Evolutionary conservation across 2,888 invertebrate genomes (phyloP).

Genomic region (Mayetiola destructor): DNA sequence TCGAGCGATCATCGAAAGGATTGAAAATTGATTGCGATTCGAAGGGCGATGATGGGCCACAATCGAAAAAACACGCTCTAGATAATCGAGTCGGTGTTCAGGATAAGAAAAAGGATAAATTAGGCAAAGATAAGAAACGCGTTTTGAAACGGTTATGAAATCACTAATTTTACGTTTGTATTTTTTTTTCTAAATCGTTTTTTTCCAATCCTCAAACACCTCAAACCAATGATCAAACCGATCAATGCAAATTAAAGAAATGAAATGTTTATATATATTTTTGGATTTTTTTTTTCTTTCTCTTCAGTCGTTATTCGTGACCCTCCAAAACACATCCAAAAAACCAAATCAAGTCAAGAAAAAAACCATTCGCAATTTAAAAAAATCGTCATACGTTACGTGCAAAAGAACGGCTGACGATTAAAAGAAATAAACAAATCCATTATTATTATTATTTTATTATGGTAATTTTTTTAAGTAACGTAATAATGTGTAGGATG

Average conservation of each 20-base stretch:
- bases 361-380: too few species aligned
- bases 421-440: too few species aligned
- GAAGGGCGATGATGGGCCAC: conserved; percentile 44
- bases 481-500: too few species aligned
- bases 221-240: not conserved
- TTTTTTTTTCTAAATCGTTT: too few species aligned
- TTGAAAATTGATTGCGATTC: conserved; percentile 3
- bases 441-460: too few species aligned
- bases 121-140: conserved; percentile 70
- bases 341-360: too few species aligned
- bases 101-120: conserved; percentile 50
- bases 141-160: conserved; percentile 72
- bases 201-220: too few species aligned
- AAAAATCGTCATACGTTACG: too few species aligned
- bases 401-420: too few species aligned
- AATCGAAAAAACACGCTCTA: conserved; percentile 73
- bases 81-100: conserved; percentile 50
- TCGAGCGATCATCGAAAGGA: not conserved
- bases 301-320: not conserved
- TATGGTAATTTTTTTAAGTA: too few species aligned
- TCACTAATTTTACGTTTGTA: not conserved
- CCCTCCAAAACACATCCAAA: too few species aligned
- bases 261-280: not conserved
- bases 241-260: not conserved
- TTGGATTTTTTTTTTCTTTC: not conserved